Conservation (phyloP, 1,140 invertebrate species). For the Sogatella furcifera region DNA sequence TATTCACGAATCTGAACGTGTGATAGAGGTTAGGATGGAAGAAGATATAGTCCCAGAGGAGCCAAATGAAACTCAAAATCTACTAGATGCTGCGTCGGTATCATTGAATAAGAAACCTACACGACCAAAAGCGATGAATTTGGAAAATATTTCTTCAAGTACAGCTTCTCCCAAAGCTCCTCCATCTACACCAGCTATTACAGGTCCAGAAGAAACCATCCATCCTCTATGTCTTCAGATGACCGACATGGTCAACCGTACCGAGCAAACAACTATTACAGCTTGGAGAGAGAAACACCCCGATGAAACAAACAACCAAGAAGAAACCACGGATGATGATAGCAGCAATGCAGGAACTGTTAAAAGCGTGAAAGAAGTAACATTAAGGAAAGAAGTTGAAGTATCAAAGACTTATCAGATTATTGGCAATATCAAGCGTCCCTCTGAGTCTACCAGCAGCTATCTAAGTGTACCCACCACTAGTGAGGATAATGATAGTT, state of each 20-base stretch:
- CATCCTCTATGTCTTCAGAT: slow-evolving; percentile 24
- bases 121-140: background rate
- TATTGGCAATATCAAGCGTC: slow-evolving; percentile 20
- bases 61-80: background rate
- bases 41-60: background rate
- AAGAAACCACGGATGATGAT: slow-evolving; percentile 13
- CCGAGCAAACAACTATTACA: slow-evolving; percentile 24
- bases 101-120: background rate
- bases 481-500: slow-evolving; percentile 42
- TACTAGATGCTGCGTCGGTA: slow-evolving; percentile 5
- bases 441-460: slow-evolving; percentile 24
- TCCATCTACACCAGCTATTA: slow-evolving; percentile 8
- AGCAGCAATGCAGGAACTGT: background rate
- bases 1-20: background rate
- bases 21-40: background rate
- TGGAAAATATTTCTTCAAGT: background rate
- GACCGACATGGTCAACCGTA: slow-evolving; percentile 23
- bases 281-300: slow-evolving; percentile 29
- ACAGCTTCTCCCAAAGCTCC: slow-evolving; percentile 1
- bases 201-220: background rate
- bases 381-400: slow-evolving; percentile 25
- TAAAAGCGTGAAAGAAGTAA: slow-evolving; percentile 23
- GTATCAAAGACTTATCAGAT: slow-evolving; percentile 27
- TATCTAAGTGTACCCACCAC: slow-evolving; percentile 24
- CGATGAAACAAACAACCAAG: slow-evolving; percentile 9